Percentiles rank a stretch among this genome's conserved stretches.
These are phyloP conservation scores for Caenorhabditis japonica DNA, from an alignment of 2,888 invertebrate species.

Conservation along the genomic window DNA sequence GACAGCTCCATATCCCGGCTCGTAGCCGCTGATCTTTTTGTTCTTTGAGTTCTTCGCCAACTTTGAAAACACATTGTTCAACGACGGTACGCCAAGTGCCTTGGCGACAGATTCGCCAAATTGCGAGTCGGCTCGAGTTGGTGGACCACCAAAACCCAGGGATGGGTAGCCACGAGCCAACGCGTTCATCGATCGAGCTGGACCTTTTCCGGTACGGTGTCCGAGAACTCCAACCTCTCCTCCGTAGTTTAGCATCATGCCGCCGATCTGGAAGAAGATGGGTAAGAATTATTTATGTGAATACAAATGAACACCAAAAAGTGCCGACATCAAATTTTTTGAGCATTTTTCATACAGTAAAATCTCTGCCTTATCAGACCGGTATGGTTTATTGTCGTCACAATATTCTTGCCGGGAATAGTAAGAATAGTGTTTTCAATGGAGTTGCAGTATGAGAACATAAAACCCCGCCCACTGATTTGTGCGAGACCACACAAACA, in stretches of 20 bases:
- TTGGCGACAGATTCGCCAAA: slow-evolving; percentile 38
- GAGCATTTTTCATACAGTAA: too few species aligned
- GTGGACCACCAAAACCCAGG: slow-evolving; percentile 41
- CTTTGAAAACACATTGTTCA: slow-evolving; percentile 52
- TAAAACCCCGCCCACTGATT: too few species aligned
- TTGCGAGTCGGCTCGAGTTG: slow-evolving; percentile 25
- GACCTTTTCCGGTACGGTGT: slow-evolving; percentile 66
- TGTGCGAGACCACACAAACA: too few species aligned
- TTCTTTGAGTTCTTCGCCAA: slow-evolving; percentile 58
- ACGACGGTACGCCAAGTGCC: slow-evolving; percentile 59
- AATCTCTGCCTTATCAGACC: too few species aligned
- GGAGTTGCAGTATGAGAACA: too few species aligned
- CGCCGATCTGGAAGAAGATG: slow-evolving; percentile 62
- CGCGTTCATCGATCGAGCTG: slow-evolving; percentile 65
- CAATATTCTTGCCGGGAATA: too few species aligned
- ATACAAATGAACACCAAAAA: too few species aligned
- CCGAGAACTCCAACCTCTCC: slow-evolving; percentile 68
- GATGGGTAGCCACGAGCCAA: slow-evolving; percentile 60
- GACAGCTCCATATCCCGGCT: slow-evolving; percentile 72
- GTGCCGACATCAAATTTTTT: too few species aligned
- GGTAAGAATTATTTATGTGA: too few species aligned
- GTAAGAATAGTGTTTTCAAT: too few species aligned
- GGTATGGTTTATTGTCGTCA: too few species aligned
- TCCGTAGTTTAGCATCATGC: slow-evolving; percentile 71
- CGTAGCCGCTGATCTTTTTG: slow-evolving; percentile 59